phyloP scores from a whole-genome alignment of 2,113 vertebrate species.

The Xiphophorus couchianus region DNA sequence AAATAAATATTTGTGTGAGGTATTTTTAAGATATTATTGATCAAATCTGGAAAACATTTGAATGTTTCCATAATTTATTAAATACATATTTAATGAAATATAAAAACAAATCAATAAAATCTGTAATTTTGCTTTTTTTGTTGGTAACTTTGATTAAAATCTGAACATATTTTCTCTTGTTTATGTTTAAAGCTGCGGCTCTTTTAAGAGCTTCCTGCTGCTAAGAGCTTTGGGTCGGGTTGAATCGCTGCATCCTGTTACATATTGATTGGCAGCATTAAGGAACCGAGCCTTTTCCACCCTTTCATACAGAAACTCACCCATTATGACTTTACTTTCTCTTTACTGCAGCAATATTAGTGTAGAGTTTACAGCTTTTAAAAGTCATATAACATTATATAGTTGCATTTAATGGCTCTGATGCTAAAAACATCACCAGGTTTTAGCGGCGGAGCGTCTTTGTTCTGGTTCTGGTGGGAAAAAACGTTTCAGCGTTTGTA shows the following conservation, averaged over 20 bases:
- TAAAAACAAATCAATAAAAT: no score
- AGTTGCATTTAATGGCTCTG: neutral
- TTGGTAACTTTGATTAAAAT: conserved; percentile 55
- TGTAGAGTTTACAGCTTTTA: neutral
- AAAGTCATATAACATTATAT: neutral
- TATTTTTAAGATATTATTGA: no score
- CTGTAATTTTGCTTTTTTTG: neutral
- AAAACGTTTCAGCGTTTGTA: neutral
- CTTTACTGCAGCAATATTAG: neutral
- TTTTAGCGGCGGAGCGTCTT: neutral
- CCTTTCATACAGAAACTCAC: neutral
- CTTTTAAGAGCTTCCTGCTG: conserved; percentile 17
- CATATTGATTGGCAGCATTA: conserved; percentile 56
- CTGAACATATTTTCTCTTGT: conserved; percentile 7
- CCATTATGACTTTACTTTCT: neutral
- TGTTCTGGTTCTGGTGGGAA: neutral
- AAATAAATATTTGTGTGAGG: no score
- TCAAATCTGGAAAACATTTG: no score
- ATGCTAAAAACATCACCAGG: conserved; percentile 1
- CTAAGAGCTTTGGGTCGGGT: conserved; percentile 45
- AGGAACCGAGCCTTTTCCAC: conserved; percentile 9
- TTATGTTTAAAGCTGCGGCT: neutral
- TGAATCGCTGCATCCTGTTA: conserved; percentile 40
- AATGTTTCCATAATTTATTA: no score
- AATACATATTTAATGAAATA: no score